Evolutionary conservation across 2,113 vertebrate genomes (phyloP).

Genomic region (Sylvia atricapilla): DNA sequence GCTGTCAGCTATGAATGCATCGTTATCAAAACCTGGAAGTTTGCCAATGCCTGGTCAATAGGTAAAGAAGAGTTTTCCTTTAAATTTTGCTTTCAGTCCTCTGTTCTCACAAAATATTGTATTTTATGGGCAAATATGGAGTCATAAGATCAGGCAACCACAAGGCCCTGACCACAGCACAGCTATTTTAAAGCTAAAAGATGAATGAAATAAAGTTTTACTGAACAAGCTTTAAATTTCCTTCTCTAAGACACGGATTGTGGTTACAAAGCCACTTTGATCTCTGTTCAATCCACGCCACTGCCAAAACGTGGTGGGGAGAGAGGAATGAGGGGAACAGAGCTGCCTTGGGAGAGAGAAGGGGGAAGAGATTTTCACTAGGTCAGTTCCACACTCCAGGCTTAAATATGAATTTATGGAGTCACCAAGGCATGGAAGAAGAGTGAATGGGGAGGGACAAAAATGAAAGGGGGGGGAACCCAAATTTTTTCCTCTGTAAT

Average conservation of each 20-base stretch:
- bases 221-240: neutral
- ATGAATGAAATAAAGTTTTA: slow-evolving; percentile 9
- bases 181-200: neutral
- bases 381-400: neutral
- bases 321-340: neutral
- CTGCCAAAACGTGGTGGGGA: neutral
- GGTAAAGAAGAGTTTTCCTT: neutral
- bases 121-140: neutral
- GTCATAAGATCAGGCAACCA: neutral
- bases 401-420: neutral
- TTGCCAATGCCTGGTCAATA: neutral
- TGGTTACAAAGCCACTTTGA: slow-evolving; percentile 15
- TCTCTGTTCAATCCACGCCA: neutral
- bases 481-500: neutral
- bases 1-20: neutral
- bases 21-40: neutral
- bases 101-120: neutral
- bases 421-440: neutral
- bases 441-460: neutral
- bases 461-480: accelerated
- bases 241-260: neutral
- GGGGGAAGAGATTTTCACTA: neutral
- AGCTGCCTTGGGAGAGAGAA: neutral
- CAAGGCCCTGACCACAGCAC: neutral
- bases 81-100: neutral